Conservation (phyloP, 2,113 vertebrate genomes). For the Ardeotis arabs region DNA sequence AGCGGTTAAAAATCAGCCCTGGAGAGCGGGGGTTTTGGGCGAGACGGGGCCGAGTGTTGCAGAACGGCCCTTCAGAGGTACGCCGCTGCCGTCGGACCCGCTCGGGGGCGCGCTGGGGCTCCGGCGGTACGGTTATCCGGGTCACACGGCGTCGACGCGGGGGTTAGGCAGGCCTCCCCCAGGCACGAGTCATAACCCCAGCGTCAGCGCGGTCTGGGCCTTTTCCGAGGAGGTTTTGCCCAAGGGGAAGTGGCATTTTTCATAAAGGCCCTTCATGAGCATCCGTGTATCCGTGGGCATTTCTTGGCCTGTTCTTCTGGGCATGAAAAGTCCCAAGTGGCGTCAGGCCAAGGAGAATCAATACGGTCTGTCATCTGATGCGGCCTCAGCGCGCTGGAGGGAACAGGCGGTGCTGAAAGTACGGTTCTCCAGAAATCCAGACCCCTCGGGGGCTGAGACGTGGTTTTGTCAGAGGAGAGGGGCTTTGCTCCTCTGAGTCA, state of each 20-base stretch:
- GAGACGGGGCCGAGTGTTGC: not conserved
- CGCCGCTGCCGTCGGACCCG: accelerated
- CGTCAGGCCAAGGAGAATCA: not conserved
- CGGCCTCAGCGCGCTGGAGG: not conserved
- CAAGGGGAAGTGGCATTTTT: accelerated
- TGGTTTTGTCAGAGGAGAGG: not conserved
- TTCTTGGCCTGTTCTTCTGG: not conserved
- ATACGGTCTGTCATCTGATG: not conserved
- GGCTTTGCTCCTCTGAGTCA: not conserved
- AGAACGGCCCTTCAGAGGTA: not conserved
- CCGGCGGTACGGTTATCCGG: not conserved
- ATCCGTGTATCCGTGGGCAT: not conserved
- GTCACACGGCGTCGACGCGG: accelerated
- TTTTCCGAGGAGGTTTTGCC: not conserved
- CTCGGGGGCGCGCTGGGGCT: not conserved
- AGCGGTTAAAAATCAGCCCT: too few species aligned
- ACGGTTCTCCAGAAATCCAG: too few species aligned
- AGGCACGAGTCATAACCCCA: not conserved
- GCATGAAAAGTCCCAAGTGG: not conserved
- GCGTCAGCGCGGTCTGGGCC: accelerated
- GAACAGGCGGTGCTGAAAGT: not conserved
- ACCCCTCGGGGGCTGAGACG: not conserved
- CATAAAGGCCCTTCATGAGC: not conserved
- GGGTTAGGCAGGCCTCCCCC: not conserved
- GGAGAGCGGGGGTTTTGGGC: not conserved